Percentiles rank a stretch among this genome's conserved stretches.
phyloP scores from a whole-genome alignment of 2,888 invertebrate species.

The Exephanes ischioxanthus region DNA sequence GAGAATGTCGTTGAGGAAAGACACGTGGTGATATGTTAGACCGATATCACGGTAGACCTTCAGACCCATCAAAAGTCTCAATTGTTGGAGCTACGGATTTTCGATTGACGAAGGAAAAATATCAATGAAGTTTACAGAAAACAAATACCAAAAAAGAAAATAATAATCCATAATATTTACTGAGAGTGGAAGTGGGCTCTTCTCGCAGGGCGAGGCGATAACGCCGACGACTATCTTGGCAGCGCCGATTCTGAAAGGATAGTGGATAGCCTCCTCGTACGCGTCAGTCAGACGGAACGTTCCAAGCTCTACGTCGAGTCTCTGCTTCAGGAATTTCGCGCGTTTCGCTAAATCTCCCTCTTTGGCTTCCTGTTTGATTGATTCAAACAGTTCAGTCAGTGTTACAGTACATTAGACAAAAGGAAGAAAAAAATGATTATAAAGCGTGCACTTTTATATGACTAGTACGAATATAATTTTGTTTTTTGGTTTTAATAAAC shows the following conservation, averaged over 20 bases:
- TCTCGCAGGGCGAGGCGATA: conserved; percentile 88
- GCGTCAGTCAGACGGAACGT: conserved; percentile 85
- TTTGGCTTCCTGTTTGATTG: conserved; percentile 77
- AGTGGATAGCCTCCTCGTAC: conserved; percentile 88
- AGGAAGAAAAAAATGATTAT: conserved; percentile 30
- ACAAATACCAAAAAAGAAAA: not conserved
- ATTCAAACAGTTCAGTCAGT: conserved; percentile 5
- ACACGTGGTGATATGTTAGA: conserved; percentile 88
- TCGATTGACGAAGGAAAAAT: conserved; percentile 64
- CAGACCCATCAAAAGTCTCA: conserved; percentile 79
- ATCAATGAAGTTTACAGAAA: conserved; percentile 1
- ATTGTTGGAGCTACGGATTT: conserved; percentile 79
- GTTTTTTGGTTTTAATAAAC: too few relatives aligned
- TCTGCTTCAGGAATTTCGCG: conserved; percentile 80
- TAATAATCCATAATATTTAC: conserved; percentile 83
- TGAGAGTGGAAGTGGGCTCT: conserved; percentile 85
- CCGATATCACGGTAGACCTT: conserved; percentile 87
- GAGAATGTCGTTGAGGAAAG: conserved; percentile 86
- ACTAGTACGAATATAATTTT: too few relatives aligned
- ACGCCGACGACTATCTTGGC: conserved; percentile 90
- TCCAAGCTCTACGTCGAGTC: conserved; percentile 86
- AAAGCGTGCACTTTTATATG: not conserved
- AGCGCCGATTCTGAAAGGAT: conserved; percentile 92
- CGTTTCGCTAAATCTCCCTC: conserved; percentile 72
- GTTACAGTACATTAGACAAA: not conserved